Evolutionary conservation across 2,113 vertebrate species (phyloP).

Genomic region (Lathamus discolor): DNA sequence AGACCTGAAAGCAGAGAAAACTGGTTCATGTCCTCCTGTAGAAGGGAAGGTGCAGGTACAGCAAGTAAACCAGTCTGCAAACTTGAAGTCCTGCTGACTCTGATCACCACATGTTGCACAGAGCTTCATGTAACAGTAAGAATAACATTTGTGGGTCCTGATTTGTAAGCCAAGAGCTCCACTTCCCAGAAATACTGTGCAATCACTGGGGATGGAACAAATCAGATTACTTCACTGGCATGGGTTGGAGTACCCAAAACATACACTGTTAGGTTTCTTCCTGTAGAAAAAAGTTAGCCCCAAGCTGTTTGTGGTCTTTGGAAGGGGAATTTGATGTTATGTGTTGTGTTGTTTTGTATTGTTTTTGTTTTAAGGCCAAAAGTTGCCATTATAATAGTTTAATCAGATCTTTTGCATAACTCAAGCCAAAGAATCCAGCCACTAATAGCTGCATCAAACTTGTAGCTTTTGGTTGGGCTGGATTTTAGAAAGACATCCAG

Average conservation of each 20-base stretch:
- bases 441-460: not conserved
- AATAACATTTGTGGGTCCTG: not conserved
- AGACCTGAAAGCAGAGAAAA: not conserved
- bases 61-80: not conserved
- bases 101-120: not conserved
- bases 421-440: not conserved
- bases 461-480: not conserved
- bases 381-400: not conserved
- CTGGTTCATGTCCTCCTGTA: accelerated
- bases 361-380: not conserved
- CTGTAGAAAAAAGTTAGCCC: not conserved
- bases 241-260: not conserved
- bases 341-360: not conserved
- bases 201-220: not conserved
- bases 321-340: not conserved
- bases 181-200: not conserved
- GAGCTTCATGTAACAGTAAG: not conserved
- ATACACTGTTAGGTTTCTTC: not conserved
- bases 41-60: not conserved
- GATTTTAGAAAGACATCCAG: not conserved
- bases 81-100: not conserved
- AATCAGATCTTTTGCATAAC: not conserved
- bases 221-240: not conserved
- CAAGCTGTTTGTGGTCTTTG: not conserved
- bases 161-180: not conserved